A percentile compares a stretch with the other conserved stretches of the same genome.
phyloP scores from a whole-genome alignment of 2,797 vertebrate genomes.

The Spinus olivaceus region DNA sequence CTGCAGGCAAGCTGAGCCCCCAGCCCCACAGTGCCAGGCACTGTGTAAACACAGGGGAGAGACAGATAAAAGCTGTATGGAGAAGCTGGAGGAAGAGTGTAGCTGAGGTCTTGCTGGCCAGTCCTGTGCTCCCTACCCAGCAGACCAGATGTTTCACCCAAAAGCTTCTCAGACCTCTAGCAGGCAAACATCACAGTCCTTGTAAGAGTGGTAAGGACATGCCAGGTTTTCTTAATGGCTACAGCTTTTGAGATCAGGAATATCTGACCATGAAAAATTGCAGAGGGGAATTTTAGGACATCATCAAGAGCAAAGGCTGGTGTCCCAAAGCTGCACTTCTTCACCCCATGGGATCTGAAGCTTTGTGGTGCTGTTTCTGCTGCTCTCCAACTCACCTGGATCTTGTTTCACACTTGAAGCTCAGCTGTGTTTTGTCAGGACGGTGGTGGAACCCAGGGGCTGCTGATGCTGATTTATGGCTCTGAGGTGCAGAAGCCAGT shows the following conservation, averaged over 20 bases:
- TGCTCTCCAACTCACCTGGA: background rate
- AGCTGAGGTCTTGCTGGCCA: background rate
- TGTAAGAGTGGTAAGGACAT: background rate
- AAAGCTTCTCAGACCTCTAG: background rate
- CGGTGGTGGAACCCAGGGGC: background rate
- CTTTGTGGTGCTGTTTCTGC: rapidly evolving
- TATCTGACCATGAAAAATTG: background rate
- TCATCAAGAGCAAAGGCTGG: background rate
- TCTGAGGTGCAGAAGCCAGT: background rate
- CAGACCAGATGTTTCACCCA: background rate
- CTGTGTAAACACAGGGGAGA: background rate
- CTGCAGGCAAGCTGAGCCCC: background rate
- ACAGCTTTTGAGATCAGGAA: background rate
- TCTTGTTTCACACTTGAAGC: slow-evolving; percentile 30
- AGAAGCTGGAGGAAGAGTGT: background rate
- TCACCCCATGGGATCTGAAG: background rate
- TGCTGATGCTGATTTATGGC: background rate
- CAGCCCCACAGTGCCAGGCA: background rate
- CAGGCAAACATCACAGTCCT: background rate
- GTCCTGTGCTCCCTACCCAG: background rate
- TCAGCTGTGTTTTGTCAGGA: background rate
- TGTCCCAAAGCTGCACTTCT: background rate
- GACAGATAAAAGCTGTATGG: background rate
- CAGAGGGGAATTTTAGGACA: background rate
- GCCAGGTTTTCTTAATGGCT: background rate